Evolutionary conservation across 1,140 invertebrate species (phyloP), one percentile per base, ranked within the genome.

Genomic region (Atta colombica): DNA sequence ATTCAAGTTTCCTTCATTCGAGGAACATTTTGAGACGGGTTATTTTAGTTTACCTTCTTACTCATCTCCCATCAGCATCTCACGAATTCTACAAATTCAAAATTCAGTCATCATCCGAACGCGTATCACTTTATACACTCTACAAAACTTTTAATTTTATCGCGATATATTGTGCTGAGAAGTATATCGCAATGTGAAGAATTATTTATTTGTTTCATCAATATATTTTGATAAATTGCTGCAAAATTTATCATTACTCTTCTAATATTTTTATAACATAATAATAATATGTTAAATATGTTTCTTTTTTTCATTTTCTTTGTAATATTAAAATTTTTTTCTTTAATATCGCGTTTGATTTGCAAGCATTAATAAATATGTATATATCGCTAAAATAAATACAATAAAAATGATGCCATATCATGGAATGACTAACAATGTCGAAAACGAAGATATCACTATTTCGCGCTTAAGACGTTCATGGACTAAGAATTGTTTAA

Each of bases 401-500:
- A 49, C 10, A 49, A 49, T 49, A 12, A n/a, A 45, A 84, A 90
- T 90, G 61, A 90, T 86, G 49, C 45, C 69, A 0, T 86, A 90
- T 69, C 89, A 88, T 55, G 86, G 80, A n/a, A 88, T 88, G 21
- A 55, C 77, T 55, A 28, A 51, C 28, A 69, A 84, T 39, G 61
- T 68, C 3, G 72, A 86, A 39, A 60, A 77, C 35, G 77, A 89
- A 10, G 10, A 74, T 21, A 45, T 86, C 21, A 80, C 75, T 53
- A 93, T 85, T 80, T 92, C 72, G 66, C 93, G 84, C 88, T 94
- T 96, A 18, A 93, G 95, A 88, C 88, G 88, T 31, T 92, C 90
- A 12, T 96, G 95, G 95, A 80, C 89, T 5, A 88, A 93, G 51
- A 75, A 94, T 58, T 94, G 93, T 80, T 75, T 94, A n/a, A 93